Evolutionary conservation across 2,797 vertebrate species (phyloP).

Genomic region (Enteromius radiatus): DNA sequence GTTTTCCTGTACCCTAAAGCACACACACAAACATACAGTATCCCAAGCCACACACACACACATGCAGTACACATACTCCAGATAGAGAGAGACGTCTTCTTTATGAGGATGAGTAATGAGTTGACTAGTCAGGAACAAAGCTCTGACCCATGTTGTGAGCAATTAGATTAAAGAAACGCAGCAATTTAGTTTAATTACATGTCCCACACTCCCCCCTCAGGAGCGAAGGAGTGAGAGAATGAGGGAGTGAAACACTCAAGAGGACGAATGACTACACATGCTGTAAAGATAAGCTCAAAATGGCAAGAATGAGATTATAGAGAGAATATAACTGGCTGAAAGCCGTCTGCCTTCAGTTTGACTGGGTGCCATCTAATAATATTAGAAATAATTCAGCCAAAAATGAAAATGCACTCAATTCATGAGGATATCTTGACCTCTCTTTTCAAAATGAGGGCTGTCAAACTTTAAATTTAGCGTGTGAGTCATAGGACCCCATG

Average conservation of each 20-base stretch:
- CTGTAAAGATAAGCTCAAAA: constrained; percentile 46
- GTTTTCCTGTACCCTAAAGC: constrained; percentile 2
- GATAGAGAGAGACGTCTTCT: constrained; percentile 40
- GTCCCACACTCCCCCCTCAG: constrained; percentile 48
- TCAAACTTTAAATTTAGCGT: not conserved
- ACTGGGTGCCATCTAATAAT: not conserved
- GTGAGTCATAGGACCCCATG: not conserved
- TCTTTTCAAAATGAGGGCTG: not conserved
- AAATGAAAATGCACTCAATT: not conserved
- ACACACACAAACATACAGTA: not conserved
- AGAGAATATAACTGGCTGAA: constrained; percentile 24
- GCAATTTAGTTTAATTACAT: constrained; percentile 61
- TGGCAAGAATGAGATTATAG: not conserved
- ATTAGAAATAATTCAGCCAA: not conserved
- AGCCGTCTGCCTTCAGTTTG: not conserved
- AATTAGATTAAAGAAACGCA: constrained; percentile 59
- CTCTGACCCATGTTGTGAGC: constrained; percentile 59
- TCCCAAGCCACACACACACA: not conserved
- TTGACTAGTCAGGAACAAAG: constrained; percentile 57
- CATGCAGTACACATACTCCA: not conserved
- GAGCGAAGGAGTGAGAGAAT: constrained; percentile 38
- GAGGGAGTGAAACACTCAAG: constrained; percentile 39
- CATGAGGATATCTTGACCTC: not conserved
- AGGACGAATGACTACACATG: constrained; percentile 33
- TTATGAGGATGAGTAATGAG: constrained; percentile 57